phyloP scores from a whole-genome alignment of 1,140 invertebrate species.

The Panonychus citri region DNA sequence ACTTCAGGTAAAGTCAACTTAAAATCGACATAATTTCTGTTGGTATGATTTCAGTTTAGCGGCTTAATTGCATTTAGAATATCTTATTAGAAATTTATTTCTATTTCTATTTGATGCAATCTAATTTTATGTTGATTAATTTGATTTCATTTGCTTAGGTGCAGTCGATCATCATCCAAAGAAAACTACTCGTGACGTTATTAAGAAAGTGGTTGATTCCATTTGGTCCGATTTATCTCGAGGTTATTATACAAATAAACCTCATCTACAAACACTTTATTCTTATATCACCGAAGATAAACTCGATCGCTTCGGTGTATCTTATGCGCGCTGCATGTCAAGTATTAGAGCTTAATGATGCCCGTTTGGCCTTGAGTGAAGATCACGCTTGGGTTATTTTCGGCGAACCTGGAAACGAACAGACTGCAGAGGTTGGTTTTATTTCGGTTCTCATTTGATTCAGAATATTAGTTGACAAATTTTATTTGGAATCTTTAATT shows the following conservation, averaged over 20 bases:
- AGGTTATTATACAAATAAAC: conserved; percentile 79
- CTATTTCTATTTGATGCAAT: too few species aligned
- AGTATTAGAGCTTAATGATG: conserved; percentile 61
- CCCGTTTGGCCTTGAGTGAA: conserved; percentile 62
- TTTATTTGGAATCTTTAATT: neutral
- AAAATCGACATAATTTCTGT: too few species aligned
- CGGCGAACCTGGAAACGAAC: conserved; percentile 40
- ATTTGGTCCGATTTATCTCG: conserved; percentile 50
- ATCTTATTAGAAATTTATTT: too few species aligned
- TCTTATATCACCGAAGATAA: conserved; percentile 80
- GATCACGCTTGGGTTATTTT: conserved; percentile 94
- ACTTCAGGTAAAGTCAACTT: too few species aligned
- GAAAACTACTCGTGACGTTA: conserved; percentile 24
- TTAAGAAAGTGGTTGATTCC: conserved; percentile 80
- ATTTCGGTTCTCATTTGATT: too few species aligned
- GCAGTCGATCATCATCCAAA: conserved; percentile 35
- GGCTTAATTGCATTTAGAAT: too few species aligned
- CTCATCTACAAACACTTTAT: conserved; percentile 77
- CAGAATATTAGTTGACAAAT: neutral
- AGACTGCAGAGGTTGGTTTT: neutral
- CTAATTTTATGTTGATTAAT: too few species aligned
- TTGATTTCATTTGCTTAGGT: conserved; percentile 17
- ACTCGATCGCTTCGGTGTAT: conserved; percentile 83
- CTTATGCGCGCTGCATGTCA: conserved; percentile 69
- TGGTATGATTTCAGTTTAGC: too few species aligned